Base-by-base conservation (phyloP, 1,140 invertebrate species). In the Calosoma granatense region DNA sequence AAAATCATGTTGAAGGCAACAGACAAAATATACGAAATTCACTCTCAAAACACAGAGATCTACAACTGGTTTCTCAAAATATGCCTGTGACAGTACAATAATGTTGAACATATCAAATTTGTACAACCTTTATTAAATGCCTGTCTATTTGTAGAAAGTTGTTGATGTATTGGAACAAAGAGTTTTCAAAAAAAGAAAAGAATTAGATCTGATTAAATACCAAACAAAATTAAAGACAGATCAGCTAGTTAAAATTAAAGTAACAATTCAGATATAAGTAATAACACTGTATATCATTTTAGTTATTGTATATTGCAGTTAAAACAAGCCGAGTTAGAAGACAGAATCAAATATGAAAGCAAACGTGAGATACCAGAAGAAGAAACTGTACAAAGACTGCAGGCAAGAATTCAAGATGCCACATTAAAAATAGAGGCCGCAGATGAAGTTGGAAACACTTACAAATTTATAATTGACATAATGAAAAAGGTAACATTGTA, bases 341-440 rank as follows among this genome's bases (percentile, higher is more conserved):
- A 78, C 56, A 70, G 73, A 1, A 57, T 77, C 2, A 59, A 76
- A 57, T 77, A 70, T 51, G 74, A 78, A 64, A 63, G 71, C 19
- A 67, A 70, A 1, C 72, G 71, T 2, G 75, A 76, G 57, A 63
- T 77, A 2, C 74, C 74, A 0, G 67, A 72, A 2, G 78, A 78
- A 63, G 70, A 72, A 59, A 70, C 74, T 60, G 74, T 76, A 22
- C 75, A 76, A 60, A 73, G 76, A 0, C 73, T 78, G 0, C 76
- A 76, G 1, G 77, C 77, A 51, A 76, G 76, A 59, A 74, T 79
- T 2, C 75, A 78, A 61, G 68, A 73, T 59, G 76, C 75, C 0
- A 73, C 79, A 17, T 74, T 81, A 6, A 81, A 81, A 62, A 74
- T 77, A 61, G 79, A 81, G 55, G 76, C 80, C 0, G 82, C 81